Evolutionary conservation across 2,113 vertebrate species (phyloP).

Genomic region (Rissa tridactyla): DNA sequence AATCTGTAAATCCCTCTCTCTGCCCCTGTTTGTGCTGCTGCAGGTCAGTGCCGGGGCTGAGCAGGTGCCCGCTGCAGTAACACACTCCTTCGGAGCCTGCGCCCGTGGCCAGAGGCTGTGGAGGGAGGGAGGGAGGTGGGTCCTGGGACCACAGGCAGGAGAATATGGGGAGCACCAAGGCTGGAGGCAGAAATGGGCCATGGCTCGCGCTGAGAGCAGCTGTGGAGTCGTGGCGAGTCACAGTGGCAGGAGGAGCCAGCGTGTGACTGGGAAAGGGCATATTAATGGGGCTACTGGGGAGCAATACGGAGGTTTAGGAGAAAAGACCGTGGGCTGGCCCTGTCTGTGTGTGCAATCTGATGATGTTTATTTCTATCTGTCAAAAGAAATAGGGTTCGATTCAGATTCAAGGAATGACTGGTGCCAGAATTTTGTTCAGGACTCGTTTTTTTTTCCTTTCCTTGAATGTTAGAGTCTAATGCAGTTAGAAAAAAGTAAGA

Average conservation of each 20-base stretch:
- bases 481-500: background rate
- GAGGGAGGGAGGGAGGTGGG: no score
- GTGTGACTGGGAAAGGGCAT: accelerated
- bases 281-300: accelerated
- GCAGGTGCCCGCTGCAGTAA: accelerated
- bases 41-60: background rate
- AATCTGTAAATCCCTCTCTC: accelerated
- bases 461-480: slow-evolving; percentile 19
- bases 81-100: accelerated
- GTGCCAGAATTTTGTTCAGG: background rate
- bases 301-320: background rate
- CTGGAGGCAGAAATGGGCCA: background rate
- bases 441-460: background rate
- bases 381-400: background rate
- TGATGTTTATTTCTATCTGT: background rate
- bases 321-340: background rate
- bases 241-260: background rate
- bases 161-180: no score
- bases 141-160: background rate
- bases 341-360: background rate
- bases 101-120: accelerated
- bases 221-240: no score
- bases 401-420: background rate
- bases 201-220: accelerated
- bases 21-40: background rate